Evolutionary conservation across 2,113 vertebrate species (phyloP).

Genomic region (Neolamprologus hecqui): DNA sequence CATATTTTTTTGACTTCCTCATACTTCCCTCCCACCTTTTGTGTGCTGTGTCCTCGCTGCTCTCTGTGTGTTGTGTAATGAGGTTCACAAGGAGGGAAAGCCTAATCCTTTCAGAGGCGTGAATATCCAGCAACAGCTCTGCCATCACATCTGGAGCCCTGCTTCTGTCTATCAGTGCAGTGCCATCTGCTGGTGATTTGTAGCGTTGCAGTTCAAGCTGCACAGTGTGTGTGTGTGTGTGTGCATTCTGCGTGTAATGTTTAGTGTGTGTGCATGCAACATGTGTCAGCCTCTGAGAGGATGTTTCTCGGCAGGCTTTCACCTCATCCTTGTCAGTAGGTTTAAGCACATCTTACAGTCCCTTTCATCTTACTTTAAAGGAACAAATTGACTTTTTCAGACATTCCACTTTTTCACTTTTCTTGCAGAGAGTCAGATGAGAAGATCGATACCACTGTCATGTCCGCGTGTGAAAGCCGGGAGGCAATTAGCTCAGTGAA

Average conservation of each 20-base stretch:
- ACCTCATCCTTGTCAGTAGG: not conserved
- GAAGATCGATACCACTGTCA: not conserved
- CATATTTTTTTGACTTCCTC: not conserved
- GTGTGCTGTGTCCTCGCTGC: not conserved
- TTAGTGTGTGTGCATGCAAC: not conserved
- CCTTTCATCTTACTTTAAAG: not conserved
- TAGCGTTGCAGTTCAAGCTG: not conserved
- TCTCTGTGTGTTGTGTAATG: conserved; percentile 6
- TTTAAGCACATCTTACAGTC: not conserved
- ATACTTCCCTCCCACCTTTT: not conserved
- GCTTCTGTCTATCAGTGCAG: not conserved
- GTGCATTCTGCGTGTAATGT: not conserved
- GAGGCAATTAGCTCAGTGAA: not conserved
- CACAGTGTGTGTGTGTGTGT: not conserved
- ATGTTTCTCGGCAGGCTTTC: not conserved
- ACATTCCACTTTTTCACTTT: not conserved
- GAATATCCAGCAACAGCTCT: conserved; percentile 26
- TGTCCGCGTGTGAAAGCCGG: not conserved
- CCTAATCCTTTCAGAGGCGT: conserved; percentile 30
- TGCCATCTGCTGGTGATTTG: conserved; percentile 49
- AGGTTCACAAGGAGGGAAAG: conserved; percentile 3
- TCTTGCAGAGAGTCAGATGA: not conserved
- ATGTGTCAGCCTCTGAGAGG: not conserved
- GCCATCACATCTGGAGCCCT: not conserved
- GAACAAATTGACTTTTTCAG: not conserved